Evolutionary conservation across 2,888 invertebrate species (phyloP), one percentile per base, ranked within the genome.

Genomic region (Blomia tropicalis): DNA sequence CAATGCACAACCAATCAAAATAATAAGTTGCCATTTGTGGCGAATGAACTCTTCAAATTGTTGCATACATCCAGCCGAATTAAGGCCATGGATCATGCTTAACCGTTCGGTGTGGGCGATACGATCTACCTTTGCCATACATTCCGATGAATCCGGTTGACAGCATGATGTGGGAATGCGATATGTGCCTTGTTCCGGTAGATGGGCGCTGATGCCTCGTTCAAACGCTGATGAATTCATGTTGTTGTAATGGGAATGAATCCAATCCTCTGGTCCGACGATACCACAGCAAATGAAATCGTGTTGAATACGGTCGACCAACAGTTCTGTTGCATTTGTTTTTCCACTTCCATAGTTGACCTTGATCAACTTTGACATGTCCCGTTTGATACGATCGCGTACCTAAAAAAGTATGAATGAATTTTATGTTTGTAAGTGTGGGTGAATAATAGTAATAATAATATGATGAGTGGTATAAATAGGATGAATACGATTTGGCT

Each of bases 171-270:
- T 22, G 4, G 66, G 66, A n/a, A 66, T 65, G 22, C 43, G 23
- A 31, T 36, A 66, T 5, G 23, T 31, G 1, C 41, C 53, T 29
- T 25, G 41, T 17, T 5, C n/a, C 19, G 58, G 32, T 30, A 29
- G 11, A 32, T 29, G 25, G 23, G 29, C 32, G 5, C 31, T 47
- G n/a, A 31, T 14, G 14, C 60, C 60, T 43, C 29, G 25, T 4
- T 62, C 56, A 2, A 29, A 3, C 23, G 29, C 63, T 2, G 61
- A 14, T 25, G 54, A 23, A 36, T 58, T 64, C 1, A 27, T 22
- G 14, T 59, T 27, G 43, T 66, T 62, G 30, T 62, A 64, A 17
- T 30, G 27, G 2, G 81, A 81, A 19, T 79, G 54, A 5, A 54
- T 19, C 66, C 66, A 66, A n/a, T 66, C 66, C 17, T 31, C 25